Conservation (phyloP, 2,888 invertebrate species). For the Scaptomyza parva region DNA sequence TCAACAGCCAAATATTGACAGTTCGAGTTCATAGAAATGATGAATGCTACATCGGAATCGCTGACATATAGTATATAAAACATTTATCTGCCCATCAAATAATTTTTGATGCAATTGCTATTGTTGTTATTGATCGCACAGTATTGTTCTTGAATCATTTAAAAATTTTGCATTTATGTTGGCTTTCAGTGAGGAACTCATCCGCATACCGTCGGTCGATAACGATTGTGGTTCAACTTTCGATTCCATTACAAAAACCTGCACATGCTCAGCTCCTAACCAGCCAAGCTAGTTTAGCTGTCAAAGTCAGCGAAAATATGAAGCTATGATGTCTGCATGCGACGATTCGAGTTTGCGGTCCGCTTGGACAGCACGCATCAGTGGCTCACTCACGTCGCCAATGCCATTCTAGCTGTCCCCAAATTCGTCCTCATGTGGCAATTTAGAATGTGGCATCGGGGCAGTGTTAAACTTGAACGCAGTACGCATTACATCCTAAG, state of each 20-base stretch:
- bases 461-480: conserved; percentile 44
- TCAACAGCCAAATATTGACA: conserved; percentile 2
- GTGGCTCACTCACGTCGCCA: conserved; percentile 48
- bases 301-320: conserved; percentile 28
- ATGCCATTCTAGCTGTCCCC: conserved; percentile 40
- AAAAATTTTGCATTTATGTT: too few species aligned
- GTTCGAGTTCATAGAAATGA: background rate
- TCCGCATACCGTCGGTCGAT: conserved; percentile 18
- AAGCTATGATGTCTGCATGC: conserved; percentile 7
- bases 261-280: conserved; percentile 49
- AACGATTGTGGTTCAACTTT: conserved; percentile 68
- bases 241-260: conserved; percentile 67
- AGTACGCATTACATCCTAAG: conserved; percentile 61
- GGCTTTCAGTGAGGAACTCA: background rate
- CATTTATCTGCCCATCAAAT: too few species aligned
- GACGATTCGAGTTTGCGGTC: background rate
- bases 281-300: conserved; percentile 24
- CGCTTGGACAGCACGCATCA: conserved; percentile 42
- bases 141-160: too few species aligned
- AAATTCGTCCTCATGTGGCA: conserved; percentile 37
- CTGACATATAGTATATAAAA: conserved; percentile 26
- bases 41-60: background rate
- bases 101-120: too few species aligned
- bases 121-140: too few species aligned
- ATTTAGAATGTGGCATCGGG: conserved; percentile 38